Evolutionary conservation across 2,797 vertebrate species (phyloP).

Genomic region (Anolis apletophallus): DNA sequence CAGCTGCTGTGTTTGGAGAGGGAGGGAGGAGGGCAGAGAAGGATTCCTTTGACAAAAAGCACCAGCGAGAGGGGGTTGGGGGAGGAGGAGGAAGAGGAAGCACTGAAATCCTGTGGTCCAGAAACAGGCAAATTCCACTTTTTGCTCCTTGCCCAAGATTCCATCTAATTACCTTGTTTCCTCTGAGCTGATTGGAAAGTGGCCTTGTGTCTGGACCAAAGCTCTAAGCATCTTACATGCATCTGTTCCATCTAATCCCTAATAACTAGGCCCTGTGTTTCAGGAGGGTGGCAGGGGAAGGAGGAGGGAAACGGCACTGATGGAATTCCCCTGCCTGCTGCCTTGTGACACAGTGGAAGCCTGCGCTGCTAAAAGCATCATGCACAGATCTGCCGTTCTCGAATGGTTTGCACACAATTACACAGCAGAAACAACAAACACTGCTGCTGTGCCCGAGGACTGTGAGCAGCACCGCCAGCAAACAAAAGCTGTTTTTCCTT

Average conservation of each 20-base stretch:
- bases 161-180: slow-evolving; percentile 72
- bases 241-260: slow-evolving; percentile 78
- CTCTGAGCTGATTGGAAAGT: slow-evolving; percentile 76
- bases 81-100: slow-evolving; percentile 21
- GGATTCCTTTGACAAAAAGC: slow-evolving; percentile 41
- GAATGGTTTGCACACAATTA: slow-evolving; percentile 16
- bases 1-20: slow-evolving; percentile 56
- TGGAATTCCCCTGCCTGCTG: slow-evolving; percentile 50
- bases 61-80: slow-evolving; percentile 8
- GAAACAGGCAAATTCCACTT: slow-evolving; percentile 51
- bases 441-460: neutral
- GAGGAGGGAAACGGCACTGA: neutral
- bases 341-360: slow-evolving; percentile 47
- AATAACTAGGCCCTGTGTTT: slow-evolving; percentile 66
- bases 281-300: slow-evolving; percentile 31
- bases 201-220: slow-evolving; percentile 74
- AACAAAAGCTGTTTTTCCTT: slow-evolving; percentile 6
- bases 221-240: slow-evolving; percentile 76
- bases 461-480: neutral
- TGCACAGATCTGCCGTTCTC: slow-evolving; percentile 13
- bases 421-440: neutral
- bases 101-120: slow-evolving; percentile 23
- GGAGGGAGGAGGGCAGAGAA: slow-evolving; percentile 2
- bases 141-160: slow-evolving; percentile 43
- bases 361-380: neutral